These are phyloP conservation scores for Drosophila micromelanica DNA, from an alignment of 1,140 invertebrate genomes.

Conservation along the genomic window DNA sequence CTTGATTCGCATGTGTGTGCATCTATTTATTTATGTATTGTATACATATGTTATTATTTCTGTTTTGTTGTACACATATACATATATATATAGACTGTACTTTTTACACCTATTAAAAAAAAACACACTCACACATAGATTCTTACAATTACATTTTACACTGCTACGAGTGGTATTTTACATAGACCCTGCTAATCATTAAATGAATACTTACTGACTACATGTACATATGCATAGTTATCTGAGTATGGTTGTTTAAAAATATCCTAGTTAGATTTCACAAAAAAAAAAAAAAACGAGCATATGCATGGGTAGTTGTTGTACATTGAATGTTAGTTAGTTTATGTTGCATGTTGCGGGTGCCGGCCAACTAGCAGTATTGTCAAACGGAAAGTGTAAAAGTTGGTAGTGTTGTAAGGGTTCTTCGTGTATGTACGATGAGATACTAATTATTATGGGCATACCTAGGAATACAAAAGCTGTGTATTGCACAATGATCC, in stretches of 20 bases:
- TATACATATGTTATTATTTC: constrained; percentile 43
- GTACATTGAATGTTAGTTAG: constrained; percentile 36
- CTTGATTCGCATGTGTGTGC: not conserved
- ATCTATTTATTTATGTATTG: constrained; percentile 9
- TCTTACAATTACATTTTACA: constrained; percentile 46
- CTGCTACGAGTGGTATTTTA: constrained; percentile 50
- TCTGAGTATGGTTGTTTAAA: constrained; percentile 5
- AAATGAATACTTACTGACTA: constrained; percentile 47
- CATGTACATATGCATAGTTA: constrained; percentile 14
- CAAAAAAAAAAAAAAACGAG: constrained; percentile 13
- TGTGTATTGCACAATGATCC: not conserved
- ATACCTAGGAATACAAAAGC: constrained; percentile 2
- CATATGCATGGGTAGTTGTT: constrained; percentile 23
- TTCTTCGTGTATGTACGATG: not conserved
- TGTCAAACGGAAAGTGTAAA: constrained; percentile 42
- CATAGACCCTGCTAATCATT: constrained; percentile 64
- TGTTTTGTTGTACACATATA: constrained; percentile 14
- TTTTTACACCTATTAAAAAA: constrained; percentile 59
- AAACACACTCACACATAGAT: constrained; percentile 42
- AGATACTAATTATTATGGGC: not conserved
- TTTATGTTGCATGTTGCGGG: constrained; percentile 20
- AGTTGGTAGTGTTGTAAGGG: constrained; percentile 8
- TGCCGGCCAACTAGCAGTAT: constrained; percentile 23
- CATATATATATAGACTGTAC: constrained; percentile 20
- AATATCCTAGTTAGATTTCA: constrained; percentile 9